Conservation (phyloP, 2,888 invertebrate species). For the Rhyacophila evoluta region DNA sequence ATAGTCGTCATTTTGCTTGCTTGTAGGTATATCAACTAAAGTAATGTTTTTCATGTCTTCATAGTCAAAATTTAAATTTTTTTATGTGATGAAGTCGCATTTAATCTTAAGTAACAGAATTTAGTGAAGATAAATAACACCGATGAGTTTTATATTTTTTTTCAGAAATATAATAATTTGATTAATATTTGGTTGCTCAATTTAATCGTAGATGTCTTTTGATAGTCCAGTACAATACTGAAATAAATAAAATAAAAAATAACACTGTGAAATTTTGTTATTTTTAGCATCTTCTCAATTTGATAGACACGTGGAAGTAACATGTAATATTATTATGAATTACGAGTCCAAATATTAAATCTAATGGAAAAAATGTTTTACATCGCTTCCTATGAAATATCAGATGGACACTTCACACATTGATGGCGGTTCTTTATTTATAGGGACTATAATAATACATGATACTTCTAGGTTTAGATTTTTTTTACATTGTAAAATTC, state of each 20-base stretch:
- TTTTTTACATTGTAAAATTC: slow-evolving; percentile 31
- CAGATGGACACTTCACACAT: too few relatives aligned
- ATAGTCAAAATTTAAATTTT: neutral
- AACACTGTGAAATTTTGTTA: neutral
- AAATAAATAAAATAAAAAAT: neutral
- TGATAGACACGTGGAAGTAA: neutral
- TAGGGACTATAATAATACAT: too few relatives aligned
- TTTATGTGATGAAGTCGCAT: neutral
- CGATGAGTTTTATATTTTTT: neutral
- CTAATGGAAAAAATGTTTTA: too few relatives aligned
- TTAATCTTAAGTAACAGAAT: neutral
- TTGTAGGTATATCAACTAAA: neutral
- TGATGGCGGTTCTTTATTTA: too few relatives aligned
- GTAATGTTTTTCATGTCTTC: neutral
- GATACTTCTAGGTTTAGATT: neutral
- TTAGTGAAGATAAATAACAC: neutral
- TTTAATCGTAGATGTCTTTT: too few relatives aligned
- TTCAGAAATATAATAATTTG: too few relatives aligned
- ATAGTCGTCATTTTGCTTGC: neutral
- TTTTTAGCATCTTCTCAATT: neutral
- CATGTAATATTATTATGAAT: neutral
- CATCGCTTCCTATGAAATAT: too few relatives aligned
- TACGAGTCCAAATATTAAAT: too few relatives aligned
- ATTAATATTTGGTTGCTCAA: too few relatives aligned
- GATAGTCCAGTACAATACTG: too few relatives aligned